Base-by-base conservation (phyloP, 2,113 vertebrate species). In the Carassius auratus region DNA sequence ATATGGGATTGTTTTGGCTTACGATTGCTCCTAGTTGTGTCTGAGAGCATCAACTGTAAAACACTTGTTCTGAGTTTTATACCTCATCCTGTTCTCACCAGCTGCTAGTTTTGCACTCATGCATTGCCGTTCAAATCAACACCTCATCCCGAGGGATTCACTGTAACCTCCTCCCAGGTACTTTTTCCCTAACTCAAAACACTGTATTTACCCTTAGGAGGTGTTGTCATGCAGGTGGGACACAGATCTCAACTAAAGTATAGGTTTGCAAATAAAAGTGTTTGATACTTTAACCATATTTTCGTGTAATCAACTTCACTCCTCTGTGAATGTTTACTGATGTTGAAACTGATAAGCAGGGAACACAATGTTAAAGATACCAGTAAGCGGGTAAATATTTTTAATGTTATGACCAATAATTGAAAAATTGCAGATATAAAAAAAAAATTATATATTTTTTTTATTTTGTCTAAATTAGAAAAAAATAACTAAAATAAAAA, bases 1-100 rank as follows among this genome's bases (percentile, higher is more conserved):
- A 87, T 84, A 82, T 3, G 55, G 88, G 87, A 87, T 91, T 92
- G 91, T 89, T 91, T 93, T 93, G 90, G 91, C 89, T 88, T 48
- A 82, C 61, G 78, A 81, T 87, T 77, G 33, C 81, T 79, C 88
- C 85, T 69, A 14, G 17, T 76, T 87, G 52, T 90, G 87, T 85
- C 87, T 90, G 84, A 88, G 88, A 90, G 83, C 50, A 10, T 64
- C 79, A 86, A 87, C 86, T 87, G 36, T 84, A 86, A 89, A 88
- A 77, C 17, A 57, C 30, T 57, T 77, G 52, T 75, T 74, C 30
- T 81, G 26, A 61, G 75, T 86, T 76, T 85, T 89, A 57, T 14
- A 86, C 81, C 62, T 87, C 78, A 76, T 52, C 48, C 57, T 23
- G 5, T 88, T 88, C 80, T 59, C 84, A 88, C 80, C 84, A 66